Evolutionary conservation across 2,888 invertebrate species (phyloP).

Genomic region (Lampropteryx suffumata): DNA sequence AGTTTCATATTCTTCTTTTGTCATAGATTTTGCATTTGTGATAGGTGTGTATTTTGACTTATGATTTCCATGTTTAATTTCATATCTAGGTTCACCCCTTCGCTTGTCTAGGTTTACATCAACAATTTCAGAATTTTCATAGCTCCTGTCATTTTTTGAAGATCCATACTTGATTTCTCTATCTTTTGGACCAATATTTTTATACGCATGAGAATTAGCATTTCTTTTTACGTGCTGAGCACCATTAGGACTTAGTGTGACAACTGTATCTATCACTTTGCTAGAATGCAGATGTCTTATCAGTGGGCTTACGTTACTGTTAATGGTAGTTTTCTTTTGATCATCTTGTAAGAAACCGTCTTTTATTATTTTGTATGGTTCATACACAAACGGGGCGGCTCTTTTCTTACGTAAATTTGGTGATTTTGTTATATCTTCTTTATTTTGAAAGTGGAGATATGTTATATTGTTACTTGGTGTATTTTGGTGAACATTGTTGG

Average conservation of each 20-base stretch:
- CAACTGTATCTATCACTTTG: conserved; percentile 60
- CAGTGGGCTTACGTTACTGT: conserved; percentile 67
- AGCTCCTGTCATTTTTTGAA: conserved; percentile 37
- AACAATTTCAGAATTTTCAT: conserved; percentile 48
- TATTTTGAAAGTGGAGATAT: conserved; percentile 43
- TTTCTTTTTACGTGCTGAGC: conserved; percentile 53
- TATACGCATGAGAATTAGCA: conserved; percentile 50
- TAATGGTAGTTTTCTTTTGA: conserved; percentile 67
- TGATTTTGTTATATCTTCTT: conserved; percentile 45
- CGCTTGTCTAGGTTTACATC: conserved; percentile 63
- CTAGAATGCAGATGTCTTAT: conserved; percentile 72
- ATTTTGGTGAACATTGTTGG: conserved; percentile 13
- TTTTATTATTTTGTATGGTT: conserved; percentile 76
- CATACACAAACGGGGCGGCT: conserved; percentile 66
- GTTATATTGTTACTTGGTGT: conserved; percentile 32
- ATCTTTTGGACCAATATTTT: conserved; percentile 67
- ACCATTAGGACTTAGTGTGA: conserved; percentile 48
- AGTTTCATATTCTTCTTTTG: conserved; percentile 56
- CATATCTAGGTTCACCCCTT: conserved; percentile 73
- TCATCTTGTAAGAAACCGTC: conserved; percentile 68
- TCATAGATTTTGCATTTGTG: conserved; percentile 59
- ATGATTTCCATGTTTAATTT: conserved; percentile 62
- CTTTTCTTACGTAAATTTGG: conserved; percentile 52
- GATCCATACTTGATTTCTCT: conserved; percentile 43
- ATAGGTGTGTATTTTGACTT: conserved; percentile 62